Percentiles rank a stretch among this genome's conserved stretches.
Conservation (phyloP, 2,888 invertebrate species). For the Dexiosoma caninum region DNA sequence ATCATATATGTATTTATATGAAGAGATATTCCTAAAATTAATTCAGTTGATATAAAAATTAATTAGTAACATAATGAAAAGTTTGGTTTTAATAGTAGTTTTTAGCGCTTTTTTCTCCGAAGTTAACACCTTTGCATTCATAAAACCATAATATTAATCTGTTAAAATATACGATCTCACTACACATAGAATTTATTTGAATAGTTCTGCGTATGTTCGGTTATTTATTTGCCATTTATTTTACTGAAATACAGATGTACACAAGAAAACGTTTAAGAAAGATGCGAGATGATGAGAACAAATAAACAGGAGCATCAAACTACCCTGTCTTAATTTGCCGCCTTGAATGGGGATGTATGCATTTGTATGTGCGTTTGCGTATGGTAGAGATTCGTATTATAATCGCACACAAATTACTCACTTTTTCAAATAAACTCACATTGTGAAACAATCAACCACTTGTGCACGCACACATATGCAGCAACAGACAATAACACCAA, state of each 20-base stretch:
- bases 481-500: conserved; percentile 63
- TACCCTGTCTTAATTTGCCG: conserved; percentile 41
- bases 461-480: conserved; percentile 66
- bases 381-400: conserved; percentile 37
- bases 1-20: too few species aligned
- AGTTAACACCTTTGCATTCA: conserved; percentile 19
- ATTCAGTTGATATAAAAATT: too few species aligned
- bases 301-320: conserved; percentile 57
- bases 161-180: conserved; percentile 4
- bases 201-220: neutral
- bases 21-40: too few species aligned
- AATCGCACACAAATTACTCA: conserved; percentile 69
- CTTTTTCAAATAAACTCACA: conserved; percentile 55
- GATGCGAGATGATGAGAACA: conserved; percentile 16
- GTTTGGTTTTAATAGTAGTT: too few species aligned
- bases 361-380: too few species aligned
- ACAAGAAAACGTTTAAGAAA: conserved; percentile 44
- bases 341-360: neutral
- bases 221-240: conserved; percentile 19
- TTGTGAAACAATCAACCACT: neutral
- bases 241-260: conserved; percentile 28
- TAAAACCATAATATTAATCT: conserved; percentile 18
- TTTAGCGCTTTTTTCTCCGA: neutral
- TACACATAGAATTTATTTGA: conserved; percentile 15
- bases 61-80: too few species aligned